A percentile compares a stretch with the other conserved stretches of the same genome.
These are phyloP conservation scores for Gorsachius magnificus DNA, from an alignment of 2,797 vertebrate genomes.

Conservation along the genomic window DNA sequence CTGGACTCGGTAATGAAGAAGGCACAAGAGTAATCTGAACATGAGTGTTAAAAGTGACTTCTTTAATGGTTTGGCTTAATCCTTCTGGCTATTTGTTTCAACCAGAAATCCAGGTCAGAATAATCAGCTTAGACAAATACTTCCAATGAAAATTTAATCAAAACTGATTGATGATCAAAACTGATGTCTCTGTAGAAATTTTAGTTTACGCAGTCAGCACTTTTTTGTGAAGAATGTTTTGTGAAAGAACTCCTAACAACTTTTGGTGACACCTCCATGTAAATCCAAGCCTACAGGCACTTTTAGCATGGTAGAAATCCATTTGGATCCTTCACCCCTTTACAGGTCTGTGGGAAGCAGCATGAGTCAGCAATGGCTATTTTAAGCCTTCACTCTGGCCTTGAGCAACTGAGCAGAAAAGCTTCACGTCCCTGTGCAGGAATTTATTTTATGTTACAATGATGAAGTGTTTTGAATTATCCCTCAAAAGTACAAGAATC, in stretches of 20 bases:
- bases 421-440: not conserved
- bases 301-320: not conserved
- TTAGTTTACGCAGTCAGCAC: not conserved
- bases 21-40: not conserved
- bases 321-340: not conserved
- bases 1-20: not conserved
- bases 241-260: not conserved
- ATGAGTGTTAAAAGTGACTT: not conserved
- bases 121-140: not conserved
- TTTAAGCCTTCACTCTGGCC: not conserved
- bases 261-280: not conserved
- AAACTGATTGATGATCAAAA: not conserved
- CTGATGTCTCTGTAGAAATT: not conserved
- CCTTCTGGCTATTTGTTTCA: not conserved
- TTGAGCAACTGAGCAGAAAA: not conserved
- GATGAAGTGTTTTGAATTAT: not conserved
- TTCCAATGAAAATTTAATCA: not conserved
- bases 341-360: not conserved
- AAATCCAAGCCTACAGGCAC: not conserved
- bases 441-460: not conserved
- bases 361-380: not conserved
- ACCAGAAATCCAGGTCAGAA: not conserved
- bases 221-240: not conserved
- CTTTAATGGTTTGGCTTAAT: not conserved
- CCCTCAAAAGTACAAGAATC: not conserved